Conservation (phyloP, 1,140 invertebrate genomes). For the Globodera ellingtonae region DNA sequence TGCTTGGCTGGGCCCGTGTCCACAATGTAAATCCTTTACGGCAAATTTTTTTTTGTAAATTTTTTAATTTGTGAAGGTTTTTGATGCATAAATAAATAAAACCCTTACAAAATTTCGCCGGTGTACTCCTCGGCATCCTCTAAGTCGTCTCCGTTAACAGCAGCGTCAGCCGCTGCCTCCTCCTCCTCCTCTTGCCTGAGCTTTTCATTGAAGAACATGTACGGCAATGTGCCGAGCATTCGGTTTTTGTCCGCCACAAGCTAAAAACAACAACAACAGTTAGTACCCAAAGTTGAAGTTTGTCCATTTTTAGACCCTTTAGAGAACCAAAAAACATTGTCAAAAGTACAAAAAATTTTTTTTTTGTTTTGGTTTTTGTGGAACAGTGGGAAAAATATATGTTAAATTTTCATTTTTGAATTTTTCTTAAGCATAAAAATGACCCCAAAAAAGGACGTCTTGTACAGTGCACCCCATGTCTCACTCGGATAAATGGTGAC, state of each 20-base stretch:
- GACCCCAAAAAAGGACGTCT: background rate
- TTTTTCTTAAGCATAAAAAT: background rate
- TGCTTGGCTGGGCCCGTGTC: constrained; percentile 19
- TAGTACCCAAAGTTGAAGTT: too few species aligned
- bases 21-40: constrained; percentile 18
- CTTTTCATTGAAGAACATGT: constrained; percentile 3
- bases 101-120: background rate
- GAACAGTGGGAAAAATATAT: too few species aligned
- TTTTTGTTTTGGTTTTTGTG: too few species aligned
- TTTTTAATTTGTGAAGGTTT: too few species aligned
- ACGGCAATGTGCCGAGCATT: constrained; percentile 4
- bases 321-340: too few species aligned
- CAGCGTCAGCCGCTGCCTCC: background rate
- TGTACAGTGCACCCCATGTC: background rate
- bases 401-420: too few species aligned
- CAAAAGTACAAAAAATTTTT: too few species aligned
- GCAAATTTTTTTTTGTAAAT: too few species aligned
- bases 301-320: too few species aligned
- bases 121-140: constrained; percentile 8
- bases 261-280: background rate
- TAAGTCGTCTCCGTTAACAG: background rate
- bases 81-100: too few species aligned
- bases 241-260: background rate
- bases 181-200: background rate
- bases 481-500: background rate